phyloP scores from a whole-genome alignment of 2,888 invertebrate genomes.

The Phlogophora meticulosa region DNA sequence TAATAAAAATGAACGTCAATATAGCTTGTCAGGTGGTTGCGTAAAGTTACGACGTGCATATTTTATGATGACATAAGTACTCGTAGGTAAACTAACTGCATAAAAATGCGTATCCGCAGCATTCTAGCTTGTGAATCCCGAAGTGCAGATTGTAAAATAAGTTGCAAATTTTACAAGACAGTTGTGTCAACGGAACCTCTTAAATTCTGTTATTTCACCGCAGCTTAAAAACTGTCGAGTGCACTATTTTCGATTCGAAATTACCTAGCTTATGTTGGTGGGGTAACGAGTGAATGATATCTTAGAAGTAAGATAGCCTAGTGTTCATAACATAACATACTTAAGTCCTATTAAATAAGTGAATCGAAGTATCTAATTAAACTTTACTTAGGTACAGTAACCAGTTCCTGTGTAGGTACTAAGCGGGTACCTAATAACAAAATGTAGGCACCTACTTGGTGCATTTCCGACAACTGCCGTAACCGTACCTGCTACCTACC shows the following conservation, averaged over 20 bases:
- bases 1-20: constrained; percentile 57
- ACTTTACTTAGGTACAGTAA: too few species aligned
- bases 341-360: not conserved
- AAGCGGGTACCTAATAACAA: too few species aligned
- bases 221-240: too few species aligned
- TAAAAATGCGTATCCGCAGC: not conserved
- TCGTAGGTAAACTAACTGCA: not conserved
- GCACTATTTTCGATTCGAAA: not conserved
- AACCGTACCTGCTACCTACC: too few species aligned
- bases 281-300: too few species aligned
- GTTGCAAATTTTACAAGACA: not conserved
- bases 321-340: too few species aligned
- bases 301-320: not conserved
- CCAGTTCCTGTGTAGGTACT: too few species aligned
- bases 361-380: too few species aligned
- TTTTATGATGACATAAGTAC: constrained; percentile 25
- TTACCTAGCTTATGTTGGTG: too few species aligned
- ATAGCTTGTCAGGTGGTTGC: constrained; percentile 53
- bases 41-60: constrained; percentile 32
- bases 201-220: not conserved
- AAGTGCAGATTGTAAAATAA: not conserved
- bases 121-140: not conserved
- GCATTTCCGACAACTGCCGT: too few species aligned
- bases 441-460: too few species aligned
- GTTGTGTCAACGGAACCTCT: not conserved